phyloP scores from a whole-genome alignment of 2,113 vertebrate genomes.

The Miniopterus natalensis region DNA sequence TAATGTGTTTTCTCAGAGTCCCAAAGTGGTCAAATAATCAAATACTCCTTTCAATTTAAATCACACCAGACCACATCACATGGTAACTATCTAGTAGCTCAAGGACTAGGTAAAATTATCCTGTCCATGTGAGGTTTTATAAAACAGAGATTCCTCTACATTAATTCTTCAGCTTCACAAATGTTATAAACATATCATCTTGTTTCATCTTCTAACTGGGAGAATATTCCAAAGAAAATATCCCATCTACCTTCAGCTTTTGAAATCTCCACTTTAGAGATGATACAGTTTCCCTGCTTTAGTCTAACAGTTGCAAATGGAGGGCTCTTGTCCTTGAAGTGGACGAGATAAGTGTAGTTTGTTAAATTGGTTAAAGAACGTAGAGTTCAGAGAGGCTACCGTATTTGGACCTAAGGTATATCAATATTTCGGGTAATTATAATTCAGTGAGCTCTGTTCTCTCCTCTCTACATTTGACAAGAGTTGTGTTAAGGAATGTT shows the following conservation, averaged over 20 bases:
- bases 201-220: background rate
- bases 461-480: background rate
- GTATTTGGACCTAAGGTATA: background rate
- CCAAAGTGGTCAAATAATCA: constrained; percentile 9
- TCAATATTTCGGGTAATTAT: background rate
- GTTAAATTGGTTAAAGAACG: background rate
- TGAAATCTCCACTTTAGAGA: background rate
- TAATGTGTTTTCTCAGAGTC: constrained; percentile 11
- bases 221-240: constrained; percentile 42
- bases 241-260: background rate
- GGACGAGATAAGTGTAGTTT: background rate
- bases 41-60: constrained; percentile 36
- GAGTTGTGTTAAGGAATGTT: background rate
- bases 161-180: background rate
- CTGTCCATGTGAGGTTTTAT: background rate
- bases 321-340: background rate
- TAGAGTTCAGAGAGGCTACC: background rate
- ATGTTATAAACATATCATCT: background rate
- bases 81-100: background rate
- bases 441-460: background rate
- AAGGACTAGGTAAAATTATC: background rate
- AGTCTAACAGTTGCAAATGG: background rate
- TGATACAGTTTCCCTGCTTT: background rate
- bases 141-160: background rate
- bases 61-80: background rate